Evolutionary conservation across 2,888 invertebrate species (phyloP).

Genomic region (Lepas anatifera): DNA sequence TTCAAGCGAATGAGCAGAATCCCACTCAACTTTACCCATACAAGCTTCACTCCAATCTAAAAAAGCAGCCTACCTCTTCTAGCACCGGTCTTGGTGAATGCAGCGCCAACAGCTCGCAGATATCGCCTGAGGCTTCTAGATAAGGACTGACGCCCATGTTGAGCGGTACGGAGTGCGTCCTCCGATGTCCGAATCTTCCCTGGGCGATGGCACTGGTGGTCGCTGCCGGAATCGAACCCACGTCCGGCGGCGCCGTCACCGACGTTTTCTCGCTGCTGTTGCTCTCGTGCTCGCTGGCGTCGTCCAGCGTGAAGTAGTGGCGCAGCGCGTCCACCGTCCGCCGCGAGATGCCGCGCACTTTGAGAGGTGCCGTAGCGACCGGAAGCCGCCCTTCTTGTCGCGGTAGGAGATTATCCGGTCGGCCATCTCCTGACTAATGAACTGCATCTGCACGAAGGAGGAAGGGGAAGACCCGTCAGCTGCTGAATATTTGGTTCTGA

Average conservation of each 20-base stretch:
- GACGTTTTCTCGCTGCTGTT: slow-evolving; percentile 22
- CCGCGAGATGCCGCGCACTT: slow-evolving; percentile 42
- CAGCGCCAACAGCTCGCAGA: slow-evolving; percentile 50
- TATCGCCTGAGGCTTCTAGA: slow-evolving; percentile 32
- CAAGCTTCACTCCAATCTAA: too few relatives aligned
- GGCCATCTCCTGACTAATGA: slow-evolving; percentile 49
- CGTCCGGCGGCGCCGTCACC: slow-evolving; percentile 11
- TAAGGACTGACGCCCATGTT: slow-evolving; percentile 35
- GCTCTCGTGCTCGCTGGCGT: slow-evolving; percentile 19
- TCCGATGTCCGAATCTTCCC: slow-evolving; percentile 40
- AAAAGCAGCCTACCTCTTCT: too few relatives aligned
- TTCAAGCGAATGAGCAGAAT: too few relatives aligned
- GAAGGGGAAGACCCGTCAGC: too few relatives aligned
- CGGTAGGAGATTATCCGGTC: slow-evolving; percentile 65
- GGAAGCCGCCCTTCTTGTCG: slow-evolving; percentile 57
- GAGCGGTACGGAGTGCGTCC: slow-evolving; percentile 44
- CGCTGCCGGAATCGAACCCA: neutral
- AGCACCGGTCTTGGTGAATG: neutral
- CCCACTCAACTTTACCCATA: too few relatives aligned
- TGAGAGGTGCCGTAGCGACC: slow-evolving; percentile 55
- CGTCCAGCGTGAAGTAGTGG: slow-evolving; percentile 32
- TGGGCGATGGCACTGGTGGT: too few relatives aligned
- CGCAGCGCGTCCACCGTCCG: slow-evolving; percentile 34
- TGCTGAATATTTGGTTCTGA: too few relatives aligned
- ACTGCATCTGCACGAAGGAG: neutral